phyloP scores from a whole-genome alignment of 92 coral and sea anemone species.

The Anthopleura xanthogrammica region DNA sequence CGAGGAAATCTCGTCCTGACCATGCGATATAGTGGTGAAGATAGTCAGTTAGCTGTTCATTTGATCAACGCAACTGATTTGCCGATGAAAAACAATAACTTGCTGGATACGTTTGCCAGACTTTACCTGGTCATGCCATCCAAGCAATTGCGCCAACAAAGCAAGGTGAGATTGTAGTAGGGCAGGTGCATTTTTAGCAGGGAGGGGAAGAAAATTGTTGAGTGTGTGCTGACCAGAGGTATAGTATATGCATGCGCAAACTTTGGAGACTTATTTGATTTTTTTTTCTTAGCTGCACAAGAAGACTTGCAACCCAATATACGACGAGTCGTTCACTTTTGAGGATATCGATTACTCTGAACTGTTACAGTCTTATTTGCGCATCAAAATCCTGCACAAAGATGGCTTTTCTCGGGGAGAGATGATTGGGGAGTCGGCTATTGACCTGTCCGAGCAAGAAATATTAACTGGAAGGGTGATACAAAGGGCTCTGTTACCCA shows the following conservation, averaged over 20 bases:
- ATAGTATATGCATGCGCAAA: no score
- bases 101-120: slow-evolving; percentile 64
- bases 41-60: slow-evolving; percentile 52
- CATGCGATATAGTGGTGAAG: slow-evolving; percentile 34
- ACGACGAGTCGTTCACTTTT: slow-evolving; percentile 62
- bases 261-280: neutral
- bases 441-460: slow-evolving; percentile 47
- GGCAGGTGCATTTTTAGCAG: neutral
- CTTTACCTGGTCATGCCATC: slow-evolving; percentile 58
- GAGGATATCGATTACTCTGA: slow-evolving; percentile 45
- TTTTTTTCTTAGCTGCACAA: slow-evolving; percentile 35
- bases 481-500: slow-evolving; percentile 30
- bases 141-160: slow-evolving; percentile 62
- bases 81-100: slow-evolving; percentile 54
- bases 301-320: slow-evolving; percentile 85
- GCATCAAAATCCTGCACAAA: slow-evolving; percentile 58
- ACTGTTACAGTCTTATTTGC: slow-evolving; percentile 49
- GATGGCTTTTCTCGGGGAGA: slow-evolving; percentile 59
- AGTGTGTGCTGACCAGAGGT: no score
- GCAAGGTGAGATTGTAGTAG: slow-evolving; percentile 40
- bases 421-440: slow-evolving; percentile 56
- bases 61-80: slow-evolving; percentile 70
- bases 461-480: slow-evolving; percentile 39
- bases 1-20: slow-evolving; percentile 46
- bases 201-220: no score